A percentile compares a stretch with the other conserved stretches of the same genome.
Evolutionary conservation across 2,888 invertebrate genomes (phyloP).

Genomic region (Andrena bucephala): DNA sequence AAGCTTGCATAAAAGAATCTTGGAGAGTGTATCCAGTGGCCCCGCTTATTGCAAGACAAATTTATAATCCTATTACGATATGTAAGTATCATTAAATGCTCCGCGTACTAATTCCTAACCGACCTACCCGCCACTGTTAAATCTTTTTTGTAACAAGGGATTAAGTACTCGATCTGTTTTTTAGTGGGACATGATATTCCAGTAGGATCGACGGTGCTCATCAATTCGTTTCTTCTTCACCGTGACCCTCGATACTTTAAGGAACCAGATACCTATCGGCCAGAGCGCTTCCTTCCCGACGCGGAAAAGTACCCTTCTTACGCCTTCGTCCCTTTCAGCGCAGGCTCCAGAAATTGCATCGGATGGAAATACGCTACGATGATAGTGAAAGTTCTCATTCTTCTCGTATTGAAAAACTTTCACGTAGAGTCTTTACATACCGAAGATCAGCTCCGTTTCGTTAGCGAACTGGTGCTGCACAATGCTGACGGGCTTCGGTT

Average conservation of each 20-base stretch:
- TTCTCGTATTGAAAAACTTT: constrained; percentile 84
- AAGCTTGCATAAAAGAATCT: constrained; percentile 81
- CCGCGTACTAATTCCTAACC: too few species aligned
- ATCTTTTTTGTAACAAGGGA: background rate
- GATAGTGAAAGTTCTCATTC: constrained; percentile 83
- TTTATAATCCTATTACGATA: constrained; percentile 78
- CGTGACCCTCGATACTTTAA: constrained; percentile 85
- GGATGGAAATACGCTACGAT: constrained; percentile 83
- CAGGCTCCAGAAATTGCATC: constrained; percentile 85
- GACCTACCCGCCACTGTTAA: too few species aligned
- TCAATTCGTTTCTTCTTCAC: constrained; percentile 84
- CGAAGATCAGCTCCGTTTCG: constrained; percentile 84
- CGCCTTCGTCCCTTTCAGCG: constrained; percentile 85
- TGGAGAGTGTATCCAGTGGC: constrained; percentile 81
- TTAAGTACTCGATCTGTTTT: constrained; percentile 36
- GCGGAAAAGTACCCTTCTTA: constrained; percentile 82
- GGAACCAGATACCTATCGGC: constrained; percentile 86
- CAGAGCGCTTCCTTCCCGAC: constrained; percentile 86
- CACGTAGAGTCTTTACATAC: constrained; percentile 82
- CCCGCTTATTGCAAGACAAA: constrained; percentile 81
- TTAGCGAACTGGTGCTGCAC: constrained; percentile 85
- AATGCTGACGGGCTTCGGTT: constrained; percentile 77
- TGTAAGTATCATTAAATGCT: constrained; percentile 71
- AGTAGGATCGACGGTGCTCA: constrained; percentile 80
- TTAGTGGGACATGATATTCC: constrained; percentile 81